Evolutionary conservation across 2,797 vertebrate species (phyloP), one percentile per base, ranked within the genome.

Genomic region (Manis crassicaudata): DNA sequence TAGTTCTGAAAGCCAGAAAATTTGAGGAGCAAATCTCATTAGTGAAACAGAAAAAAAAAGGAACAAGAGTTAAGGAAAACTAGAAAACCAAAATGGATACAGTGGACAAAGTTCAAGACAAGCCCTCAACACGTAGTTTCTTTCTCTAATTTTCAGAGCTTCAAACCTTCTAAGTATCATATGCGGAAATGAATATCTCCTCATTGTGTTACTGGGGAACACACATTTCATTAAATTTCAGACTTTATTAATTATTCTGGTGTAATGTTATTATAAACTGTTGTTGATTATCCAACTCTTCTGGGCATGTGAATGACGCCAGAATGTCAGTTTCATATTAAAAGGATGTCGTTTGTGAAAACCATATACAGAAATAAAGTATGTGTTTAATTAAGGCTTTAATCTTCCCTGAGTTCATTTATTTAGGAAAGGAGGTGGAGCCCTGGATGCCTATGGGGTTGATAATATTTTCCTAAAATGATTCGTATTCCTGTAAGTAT

Each of bases 361-460:
- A 96, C 98, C 98, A 98, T 98, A 98, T 97, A 97, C 98, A 97
- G 98, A 98, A 98, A 98, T 98, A 98, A 98, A 98, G 97, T 98
- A 97, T 98, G 98, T 98, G 96, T 98, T 98, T 98, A 98, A 98
- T 98, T 99, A 98, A 97, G 97, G 94, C 96, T 98, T 98, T 98
- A 98, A 98, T 98, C 97, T 98, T 98, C 97, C 82, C 95, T 97
- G 93, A 97, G 96, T 97, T 98, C 97, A 97, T 76, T 98, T 98
- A 98, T 88, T 96, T 60, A 92, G 73, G 88, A 96, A 82, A 52
- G 9, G 68, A 62, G 25, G 18, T 94, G 50, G 76, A 25, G 8
- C 70, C 87, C 92, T 97, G 76, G 86, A 98, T 98, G 97, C 97
- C 98, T 97, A 98, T 97, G 97, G 97, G 95, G 97, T 97, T 98